A percentile compares a stretch with the other conserved stretches of the same genome.
Evolutionary conservation across 2,113 vertebrate genomes (phyloP).

Genomic region (Rhinoderma darwinii): DNA sequence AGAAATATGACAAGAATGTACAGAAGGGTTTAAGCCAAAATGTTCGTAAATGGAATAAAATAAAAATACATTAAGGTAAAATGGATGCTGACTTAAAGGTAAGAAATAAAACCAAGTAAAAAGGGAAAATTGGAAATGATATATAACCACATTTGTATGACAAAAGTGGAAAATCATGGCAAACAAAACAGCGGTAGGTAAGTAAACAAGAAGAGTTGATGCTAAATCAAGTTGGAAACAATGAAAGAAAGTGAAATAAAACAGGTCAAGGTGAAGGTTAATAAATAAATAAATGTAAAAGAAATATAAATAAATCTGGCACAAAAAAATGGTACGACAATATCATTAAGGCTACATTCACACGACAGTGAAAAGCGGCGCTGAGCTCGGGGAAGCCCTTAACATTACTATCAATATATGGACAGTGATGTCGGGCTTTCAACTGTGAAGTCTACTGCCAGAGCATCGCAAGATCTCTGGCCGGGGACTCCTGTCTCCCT

Average conservation of each 20-base stretch:
- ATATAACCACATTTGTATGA: not conserved
- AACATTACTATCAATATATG: too few relatives aligned
- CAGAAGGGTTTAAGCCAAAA: not conserved
- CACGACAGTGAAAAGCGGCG: too few relatives aligned
- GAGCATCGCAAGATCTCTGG: too few relatives aligned
- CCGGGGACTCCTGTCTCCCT: too few relatives aligned
- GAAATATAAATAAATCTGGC: too few relatives aligned
- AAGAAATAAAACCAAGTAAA: not conserved
- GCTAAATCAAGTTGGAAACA: not conserved
- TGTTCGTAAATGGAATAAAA: not conserved
- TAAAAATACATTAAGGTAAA: not conserved
- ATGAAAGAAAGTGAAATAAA: not conserved
- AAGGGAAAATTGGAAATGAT: not conserved
- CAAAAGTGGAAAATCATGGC: not conserved
- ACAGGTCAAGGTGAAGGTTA: conserved; percentile 3
- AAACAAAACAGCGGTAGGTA: not conserved
- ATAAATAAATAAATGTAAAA: too few relatives aligned
- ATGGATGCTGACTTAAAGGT: not conserved
- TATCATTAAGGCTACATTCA: too few relatives aligned
- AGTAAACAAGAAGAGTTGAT: not conserved
- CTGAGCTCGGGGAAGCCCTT: too few relatives aligned
- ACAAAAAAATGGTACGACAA: not conserved
- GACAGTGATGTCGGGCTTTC: too few relatives aligned
- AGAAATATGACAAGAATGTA: not conserved
- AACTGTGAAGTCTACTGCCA: too few relatives aligned